These are phyloP conservation scores for Falco concolor DNA, from an alignment of 2,797 vertebrate species.

Conservation along the genomic window DNA sequence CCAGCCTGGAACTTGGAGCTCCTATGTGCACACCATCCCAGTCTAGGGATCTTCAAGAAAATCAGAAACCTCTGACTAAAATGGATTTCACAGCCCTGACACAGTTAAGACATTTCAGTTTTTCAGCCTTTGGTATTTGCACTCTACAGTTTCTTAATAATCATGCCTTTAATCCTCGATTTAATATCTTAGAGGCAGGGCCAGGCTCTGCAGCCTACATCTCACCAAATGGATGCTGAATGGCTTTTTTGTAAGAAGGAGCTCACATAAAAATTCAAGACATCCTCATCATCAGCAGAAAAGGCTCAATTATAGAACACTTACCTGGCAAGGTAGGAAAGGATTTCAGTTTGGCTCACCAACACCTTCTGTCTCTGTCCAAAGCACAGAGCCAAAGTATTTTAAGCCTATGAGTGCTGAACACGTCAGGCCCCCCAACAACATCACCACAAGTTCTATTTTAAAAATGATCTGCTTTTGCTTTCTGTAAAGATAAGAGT, in stretches of 20 bases:
- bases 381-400: neutral
- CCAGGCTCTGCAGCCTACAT: neutral
- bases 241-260: neutral
- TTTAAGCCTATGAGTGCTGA: neutral
- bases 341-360: neutral
- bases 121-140: neutral
- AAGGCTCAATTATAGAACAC: neutral
- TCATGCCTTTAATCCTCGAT: neutral
- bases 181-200: neutral
- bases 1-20: neutral
- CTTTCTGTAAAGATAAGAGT: conserved; percentile 11
- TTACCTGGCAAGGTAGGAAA: neutral
- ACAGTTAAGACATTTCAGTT: neutral
- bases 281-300: neutral
- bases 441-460: neutral
- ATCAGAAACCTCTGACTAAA: neutral
- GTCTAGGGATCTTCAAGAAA: neutral
- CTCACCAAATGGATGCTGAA: neutral
- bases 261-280: neutral
- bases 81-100: neutral
- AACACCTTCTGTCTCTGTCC: neutral
- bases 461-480: neutral
- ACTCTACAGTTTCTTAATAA: neutral
- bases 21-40: neutral
- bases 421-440: neutral